Evolutionary conservation across 2,797 vertebrate species (phyloP).

Genomic region (Hypotaenidia philippensis): DNA sequence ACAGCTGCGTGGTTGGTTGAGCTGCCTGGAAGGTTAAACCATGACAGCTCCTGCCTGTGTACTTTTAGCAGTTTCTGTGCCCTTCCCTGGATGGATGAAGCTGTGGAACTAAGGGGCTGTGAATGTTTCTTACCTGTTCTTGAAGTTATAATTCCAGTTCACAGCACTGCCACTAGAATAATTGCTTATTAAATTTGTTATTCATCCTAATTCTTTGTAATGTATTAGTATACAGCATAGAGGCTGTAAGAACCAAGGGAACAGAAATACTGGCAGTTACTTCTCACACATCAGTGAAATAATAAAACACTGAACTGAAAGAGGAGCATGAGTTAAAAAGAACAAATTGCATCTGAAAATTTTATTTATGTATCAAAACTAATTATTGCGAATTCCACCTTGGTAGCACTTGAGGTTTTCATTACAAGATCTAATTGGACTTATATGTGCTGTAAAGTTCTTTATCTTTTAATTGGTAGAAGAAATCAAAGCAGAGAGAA

Average conservation of each 20-base stretch:
- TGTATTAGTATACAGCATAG: background rate
- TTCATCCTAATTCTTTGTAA: constrained; percentile 35
- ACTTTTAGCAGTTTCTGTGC: background rate
- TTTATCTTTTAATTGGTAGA: constrained; percentile 75
- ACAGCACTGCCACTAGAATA: background rate
- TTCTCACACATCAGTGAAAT: constrained; percentile 43
- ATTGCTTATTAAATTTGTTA: constrained; percentile 3
- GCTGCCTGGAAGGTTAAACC: too few species aligned
- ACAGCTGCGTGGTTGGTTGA: too few species aligned
- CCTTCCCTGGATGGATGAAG: background rate
- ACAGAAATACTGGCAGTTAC: background rate
- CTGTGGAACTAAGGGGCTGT: background rate
- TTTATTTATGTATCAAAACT: constrained; percentile 79
- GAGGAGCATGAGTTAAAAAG: constrained; percentile 53
- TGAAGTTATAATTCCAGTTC: background rate
- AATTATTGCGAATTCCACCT: constrained; percentile 78
- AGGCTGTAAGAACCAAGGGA: background rate
- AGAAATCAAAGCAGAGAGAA: constrained; percentile 68
- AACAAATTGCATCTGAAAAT: constrained; percentile 76
- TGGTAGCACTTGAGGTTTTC: constrained; percentile 73
- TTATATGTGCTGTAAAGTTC: constrained; percentile 59
- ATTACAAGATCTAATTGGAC: constrained; percentile 76
- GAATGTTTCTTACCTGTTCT: background rate
- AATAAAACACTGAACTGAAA: constrained; percentile 60
- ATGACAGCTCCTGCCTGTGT: background rate